Conservation (phyloP, 2,888 invertebrate species). For the Glaucopsyche alexis region DNA sequence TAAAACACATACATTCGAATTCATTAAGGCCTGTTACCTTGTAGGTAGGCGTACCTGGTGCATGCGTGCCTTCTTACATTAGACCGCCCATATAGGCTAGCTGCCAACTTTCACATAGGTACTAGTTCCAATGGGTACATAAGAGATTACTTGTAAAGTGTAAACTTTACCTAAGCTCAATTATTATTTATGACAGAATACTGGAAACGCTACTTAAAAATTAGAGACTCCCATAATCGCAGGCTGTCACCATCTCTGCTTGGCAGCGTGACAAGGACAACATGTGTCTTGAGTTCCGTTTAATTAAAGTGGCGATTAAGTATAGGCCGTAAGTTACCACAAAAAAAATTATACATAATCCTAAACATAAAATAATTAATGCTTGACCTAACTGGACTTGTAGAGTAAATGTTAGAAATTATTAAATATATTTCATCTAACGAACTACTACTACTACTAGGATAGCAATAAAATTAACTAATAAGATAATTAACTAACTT, state of each 20-base stretch:
- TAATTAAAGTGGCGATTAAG: too few relatives aligned
- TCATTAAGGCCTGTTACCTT: constrained; percentile 18
- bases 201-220: neutral
- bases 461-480: constrained; percentile 23
- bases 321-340: too few relatives aligned
- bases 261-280: too few relatives aligned
- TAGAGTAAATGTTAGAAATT: neutral
- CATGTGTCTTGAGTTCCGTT: too few relatives aligned
- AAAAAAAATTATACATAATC: too few relatives aligned
- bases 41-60: constrained; percentile 54
- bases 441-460: constrained; percentile 28
- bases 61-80: constrained; percentile 68
- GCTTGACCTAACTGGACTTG: too few relatives aligned
- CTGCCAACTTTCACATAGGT: constrained; percentile 52
- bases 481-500: too few relatives aligned
- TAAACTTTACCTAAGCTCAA: too few relatives aligned
- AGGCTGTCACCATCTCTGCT: too few relatives aligned
- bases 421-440: neutral
- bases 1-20: constrained; percentile 27
- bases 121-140: neutral
- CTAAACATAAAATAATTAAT: too few relatives aligned
- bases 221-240: neutral
- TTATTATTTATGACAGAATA: too few relatives aligned
- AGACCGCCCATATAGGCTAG: constrained; percentile 68
- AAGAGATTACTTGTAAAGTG: neutral